Evolutionary conservation across 2,797 vertebrate species (phyloP), one percentile per base, ranked within the genome.

Genomic region (Gephyroberyx darwinii): DNA sequence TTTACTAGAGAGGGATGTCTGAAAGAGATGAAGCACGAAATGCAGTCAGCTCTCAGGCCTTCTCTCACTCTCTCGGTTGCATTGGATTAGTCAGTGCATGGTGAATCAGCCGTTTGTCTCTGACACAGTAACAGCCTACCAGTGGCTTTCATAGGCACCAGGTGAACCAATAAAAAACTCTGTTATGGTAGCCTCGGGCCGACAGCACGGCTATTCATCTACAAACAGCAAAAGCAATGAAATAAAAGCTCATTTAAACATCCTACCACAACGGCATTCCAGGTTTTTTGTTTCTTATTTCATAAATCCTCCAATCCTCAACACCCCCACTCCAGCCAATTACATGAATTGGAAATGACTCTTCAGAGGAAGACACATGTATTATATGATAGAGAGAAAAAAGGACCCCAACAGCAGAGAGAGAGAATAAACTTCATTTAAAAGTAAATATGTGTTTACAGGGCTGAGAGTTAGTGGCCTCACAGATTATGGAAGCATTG

Each of bases 51-150:
- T 87, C 83, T 76, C 71, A 43, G 70, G 66, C 61, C 35, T 55
- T 52, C 51, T 61, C 71, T 74, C 74, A 57, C 69, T 68, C 61
- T 63, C 68, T 73, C 26, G 4, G 33, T 88, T 51, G 72, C 74
- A 39, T 65, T 80, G 74, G 84, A 88, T 68, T 71, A 92, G 85
- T 89, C 86, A 88, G 78, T 77, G 85, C 72, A 81, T 64, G 61
- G 87, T 84, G 85, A 95, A 90, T 94, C 91, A 92, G 86, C 74
- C 66, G 26, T 84, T 74, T 84, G 78, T 84, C 89, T 87, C 83
- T 73, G 77, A 90, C 81, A 90, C 69, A 84, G 81, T 83, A 80
- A 82, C 77, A 81, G 76, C 71, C 78, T 82, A 81, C 81, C 82
- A 64, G 56, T 88, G 82, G 80, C 62, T 86, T 91, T 91, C 85